These are phyloP conservation scores for Drosophila micromelanica DNA, from an alignment of 1,140 invertebrate genomes.

Conservation along the genomic window DNA sequence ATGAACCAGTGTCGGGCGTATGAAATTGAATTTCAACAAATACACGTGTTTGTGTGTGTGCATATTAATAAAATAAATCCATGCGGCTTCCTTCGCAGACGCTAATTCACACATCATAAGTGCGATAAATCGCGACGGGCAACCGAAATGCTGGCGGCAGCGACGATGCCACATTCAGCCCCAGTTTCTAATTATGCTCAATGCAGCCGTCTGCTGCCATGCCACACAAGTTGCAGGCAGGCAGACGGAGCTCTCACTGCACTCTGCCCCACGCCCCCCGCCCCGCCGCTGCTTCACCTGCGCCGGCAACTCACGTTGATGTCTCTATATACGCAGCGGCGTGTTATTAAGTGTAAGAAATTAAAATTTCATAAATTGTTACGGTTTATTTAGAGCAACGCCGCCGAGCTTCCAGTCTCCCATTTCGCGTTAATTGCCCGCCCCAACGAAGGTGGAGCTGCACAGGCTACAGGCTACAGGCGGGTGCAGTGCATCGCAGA, in stretches of 20 bases:
- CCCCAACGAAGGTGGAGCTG: constrained; percentile 11
- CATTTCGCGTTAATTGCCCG: constrained; percentile 50
- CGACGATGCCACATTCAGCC: constrained; percentile 30
- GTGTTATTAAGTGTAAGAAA: constrained; percentile 81
- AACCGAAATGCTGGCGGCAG: background rate
- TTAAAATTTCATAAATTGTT: constrained; percentile 82
- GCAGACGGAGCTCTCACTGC: background rate
- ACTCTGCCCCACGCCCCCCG: background rate
- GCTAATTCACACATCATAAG: constrained; percentile 45
- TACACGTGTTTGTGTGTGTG: background rate
- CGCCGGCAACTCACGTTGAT: constrained; percentile 67
- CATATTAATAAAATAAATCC: background rate
- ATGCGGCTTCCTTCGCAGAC: background rate
- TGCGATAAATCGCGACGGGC: constrained; percentile 26
- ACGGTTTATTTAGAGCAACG: constrained; percentile 76
- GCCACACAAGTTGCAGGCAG: constrained; percentile 67
- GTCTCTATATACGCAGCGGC: constrained; percentile 67
- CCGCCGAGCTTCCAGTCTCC: constrained; percentile 22
- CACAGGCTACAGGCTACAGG: too few species aligned
- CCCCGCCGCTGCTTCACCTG: constrained; percentile 54
- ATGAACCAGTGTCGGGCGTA: background rate
- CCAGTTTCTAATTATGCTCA: constrained; percentile 71
- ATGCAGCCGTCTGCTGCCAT: constrained; percentile 36
- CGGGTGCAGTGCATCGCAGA: background rate
- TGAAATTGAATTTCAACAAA: background rate